A percentile compares a stretch with the other conserved stretches of the same genome.
These are phyloP conservation scores for Adelphocoris suturalis DNA, from an alignment of 2,888 invertebrate genomes.

Conservation along the genomic window DNA sequence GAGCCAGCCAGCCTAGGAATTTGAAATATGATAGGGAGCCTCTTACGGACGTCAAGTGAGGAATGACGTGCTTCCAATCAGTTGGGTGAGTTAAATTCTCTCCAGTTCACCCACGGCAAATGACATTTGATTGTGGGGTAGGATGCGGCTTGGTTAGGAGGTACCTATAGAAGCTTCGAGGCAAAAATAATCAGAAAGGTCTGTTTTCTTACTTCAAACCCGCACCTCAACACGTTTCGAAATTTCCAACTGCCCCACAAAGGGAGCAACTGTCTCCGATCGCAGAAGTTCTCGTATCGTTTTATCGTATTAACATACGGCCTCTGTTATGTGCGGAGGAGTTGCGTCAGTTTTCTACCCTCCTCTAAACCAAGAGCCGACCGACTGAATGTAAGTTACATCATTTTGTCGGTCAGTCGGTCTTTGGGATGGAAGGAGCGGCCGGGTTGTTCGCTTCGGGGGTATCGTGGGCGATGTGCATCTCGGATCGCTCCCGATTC, in stretches of 20 bases:
- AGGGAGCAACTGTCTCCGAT: background rate
- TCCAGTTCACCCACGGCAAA: no score
- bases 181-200: no score
- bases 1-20: no score
- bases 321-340: conserved; percentile 16
- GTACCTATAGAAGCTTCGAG: no score
- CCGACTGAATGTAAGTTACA: conserved; percentile 26
- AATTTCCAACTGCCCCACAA: conserved; percentile 2
- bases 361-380: background rate
- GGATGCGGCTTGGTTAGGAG: no score
- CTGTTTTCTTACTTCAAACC: background rate
- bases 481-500: conserved; percentile 44
- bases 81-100: no score
- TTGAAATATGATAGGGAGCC: no score
- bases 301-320: conserved; percentile 54
- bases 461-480: conserved; percentile 20
- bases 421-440: conserved; percentile 53
- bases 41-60: no score
- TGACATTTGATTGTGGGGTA: no score
- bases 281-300: background rate
- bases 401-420: conserved; percentile 67
- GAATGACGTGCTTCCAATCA: no score
- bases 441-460: background rate
- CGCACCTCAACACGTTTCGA: background rate
- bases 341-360: conserved; percentile 39